phyloP scores from a whole-genome alignment of 2,113 vertebrate genomes.

The Alligator mississippiensis region DNA sequence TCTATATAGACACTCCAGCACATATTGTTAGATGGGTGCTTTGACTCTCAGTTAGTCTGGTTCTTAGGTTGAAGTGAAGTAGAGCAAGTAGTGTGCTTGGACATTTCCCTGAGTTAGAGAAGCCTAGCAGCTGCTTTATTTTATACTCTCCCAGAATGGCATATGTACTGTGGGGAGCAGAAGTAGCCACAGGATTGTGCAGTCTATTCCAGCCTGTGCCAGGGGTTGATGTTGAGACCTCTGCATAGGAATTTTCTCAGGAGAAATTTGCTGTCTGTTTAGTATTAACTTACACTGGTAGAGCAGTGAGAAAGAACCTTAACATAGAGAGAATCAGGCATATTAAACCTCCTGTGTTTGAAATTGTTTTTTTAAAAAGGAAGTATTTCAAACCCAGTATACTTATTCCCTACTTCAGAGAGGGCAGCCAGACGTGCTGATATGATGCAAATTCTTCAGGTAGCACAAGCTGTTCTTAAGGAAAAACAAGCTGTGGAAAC shows the following conservation, averaged over 20 bases:
- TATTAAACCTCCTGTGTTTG: not conserved
- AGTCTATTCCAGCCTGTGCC: not conserved
- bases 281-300: not conserved
- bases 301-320: not conserved
- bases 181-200: not conserved
- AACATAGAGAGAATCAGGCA: not conserved
- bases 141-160: not conserved
- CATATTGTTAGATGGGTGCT: not conserved
- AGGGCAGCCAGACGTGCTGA: not conserved
- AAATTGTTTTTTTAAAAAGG: not conserved
- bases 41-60: not conserved
- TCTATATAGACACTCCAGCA: not conserved
- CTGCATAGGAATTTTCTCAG: not conserved
- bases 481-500: not conserved
- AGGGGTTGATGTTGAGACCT: not conserved
- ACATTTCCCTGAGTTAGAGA: not conserved
- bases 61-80: not conserved
- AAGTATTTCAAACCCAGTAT: not conserved
- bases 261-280: not conserved
- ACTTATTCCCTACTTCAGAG: not conserved
- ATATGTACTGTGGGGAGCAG: not conserved
- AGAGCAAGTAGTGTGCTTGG: not conserved
- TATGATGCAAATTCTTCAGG: not conserved
- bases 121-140: not conserved
- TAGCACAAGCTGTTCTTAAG: not conserved